These are phyloP conservation scores for Rhabdophis nuchalis DNA, from an alignment of 2,797 vertebrate species.

Conservation along the genomic window DNA sequence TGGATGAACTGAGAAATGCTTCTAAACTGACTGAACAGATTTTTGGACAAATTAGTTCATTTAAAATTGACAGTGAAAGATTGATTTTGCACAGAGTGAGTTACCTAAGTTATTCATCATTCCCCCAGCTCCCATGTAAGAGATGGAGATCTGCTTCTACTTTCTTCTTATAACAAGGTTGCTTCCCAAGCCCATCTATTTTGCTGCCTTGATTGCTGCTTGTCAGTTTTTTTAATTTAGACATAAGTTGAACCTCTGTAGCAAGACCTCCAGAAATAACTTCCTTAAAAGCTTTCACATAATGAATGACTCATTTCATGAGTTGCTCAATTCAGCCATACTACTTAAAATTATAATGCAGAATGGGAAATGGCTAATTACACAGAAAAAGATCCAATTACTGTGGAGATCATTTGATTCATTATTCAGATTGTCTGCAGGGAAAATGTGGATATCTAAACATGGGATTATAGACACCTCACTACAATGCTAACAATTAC, in stretches of 20 bases:
- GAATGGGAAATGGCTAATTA: slow-evolving; percentile 76
- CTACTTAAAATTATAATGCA: slow-evolving; percentile 77
- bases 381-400: slow-evolving; percentile 73
- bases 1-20: slow-evolving; percentile 89
- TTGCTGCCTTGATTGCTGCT: slow-evolving; percentile 76
- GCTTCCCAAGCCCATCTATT: slow-evolving; percentile 80
- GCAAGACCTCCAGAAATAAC: slow-evolving; percentile 78
- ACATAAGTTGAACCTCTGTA: slow-evolving; percentile 75
- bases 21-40: slow-evolving; percentile 89
- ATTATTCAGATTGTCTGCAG: slow-evolving; percentile 68
- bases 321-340: slow-evolving; percentile 73
- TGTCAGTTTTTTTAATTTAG: slow-evolving; percentile 81
- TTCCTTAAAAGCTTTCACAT: slow-evolving; percentile 77
- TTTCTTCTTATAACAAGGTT: slow-evolving; percentile 75
- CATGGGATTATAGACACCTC: slow-evolving; percentile 57
- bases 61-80: slow-evolving; percentile 90
- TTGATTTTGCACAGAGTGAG: slow-evolving; percentile 84
- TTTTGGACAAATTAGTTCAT: slow-evolving; percentile 95
- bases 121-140: slow-evolving; percentile 73
- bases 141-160: slow-evolving; percentile 71
- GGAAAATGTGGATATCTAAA: slow-evolving; percentile 57
- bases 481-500: slow-evolving; percentile 54
- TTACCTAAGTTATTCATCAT: slow-evolving; percentile 80
- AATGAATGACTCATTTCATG: slow-evolving; percentile 80
- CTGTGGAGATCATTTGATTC: slow-evolving; percentile 71